Evolutionary conservation across 2,888 invertebrate genomes (phyloP), one percentile per base, ranked within the genome.

Genomic region (Drosophila leonis): DNA sequence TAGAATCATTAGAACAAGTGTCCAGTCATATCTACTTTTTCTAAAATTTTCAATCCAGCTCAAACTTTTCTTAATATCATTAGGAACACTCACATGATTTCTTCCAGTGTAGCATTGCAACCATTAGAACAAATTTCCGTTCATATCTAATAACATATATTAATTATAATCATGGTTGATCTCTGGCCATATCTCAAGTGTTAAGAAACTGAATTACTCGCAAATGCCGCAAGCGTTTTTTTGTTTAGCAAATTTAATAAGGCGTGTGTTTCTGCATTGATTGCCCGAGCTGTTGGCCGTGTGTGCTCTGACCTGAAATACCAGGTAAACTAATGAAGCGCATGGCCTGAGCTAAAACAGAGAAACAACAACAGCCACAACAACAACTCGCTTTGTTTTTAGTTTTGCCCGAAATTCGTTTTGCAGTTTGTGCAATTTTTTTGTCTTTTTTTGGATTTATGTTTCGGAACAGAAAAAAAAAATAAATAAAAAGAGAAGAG

Each of bases 301-400:
- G 72, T 82, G 52, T 81, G 52, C 52, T 13, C 52, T 87, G 83
- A 81, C 85, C 88, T 81, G 80, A 81, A 85, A 85, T 85, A 77
- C 80, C 81, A 73, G 78, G 72, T 83, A 87, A 82, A 76, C 86
- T 79, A 84, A 77, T 80, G 78, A 86, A 87, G 72, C 71, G 71
- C 59, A 65, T 72, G 69, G 77, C 81, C 68, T 68, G 59, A 71
- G 65, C 55, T 52, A 56, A 67, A 56, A 51, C 42, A 64, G 49
- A 63, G 39, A 65, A 61, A 56, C 41, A 24, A 24, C 24, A 24
- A 61, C 46, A 62, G 35, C 49, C 41, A 56, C 24, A 57, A 35
- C 42, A 56, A 44, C n/a, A 33, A 63, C 62, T 67, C 54, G 77
- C 63, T 80, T 77, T 78, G 46, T 81, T 64, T 77, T 76, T 65